Evolutionary conservation across 1,140 invertebrate species (phyloP).

Genomic region (Aphelinus atriplicis): DNA sequence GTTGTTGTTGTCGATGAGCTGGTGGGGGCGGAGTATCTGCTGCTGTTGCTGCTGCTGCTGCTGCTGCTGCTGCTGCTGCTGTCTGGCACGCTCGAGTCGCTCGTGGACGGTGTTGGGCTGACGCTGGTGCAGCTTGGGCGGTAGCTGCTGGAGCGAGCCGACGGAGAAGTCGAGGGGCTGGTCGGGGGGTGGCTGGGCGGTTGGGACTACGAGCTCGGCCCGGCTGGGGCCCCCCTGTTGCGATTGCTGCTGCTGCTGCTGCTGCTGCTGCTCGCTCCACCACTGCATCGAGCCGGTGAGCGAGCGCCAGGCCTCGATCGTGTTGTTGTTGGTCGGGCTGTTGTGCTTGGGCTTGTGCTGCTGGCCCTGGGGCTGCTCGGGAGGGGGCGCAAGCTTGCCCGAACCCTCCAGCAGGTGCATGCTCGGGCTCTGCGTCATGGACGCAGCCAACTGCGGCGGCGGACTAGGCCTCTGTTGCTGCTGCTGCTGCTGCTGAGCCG

Average conservation of each 20-base stretch:
- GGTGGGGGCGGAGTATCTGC: conserved; percentile 52
- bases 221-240: conserved; percentile 44
- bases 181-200: conserved; percentile 55
- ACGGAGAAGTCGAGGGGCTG: conserved; percentile 65
- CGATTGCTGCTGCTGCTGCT: conserved; percentile 14
- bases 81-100: neutral
- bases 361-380: conserved; percentile 53
- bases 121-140: conserved; percentile 47
- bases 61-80: conserved; percentile 12
- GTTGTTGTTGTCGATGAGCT: conserved; percentile 62
- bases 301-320: conserved; percentile 62
- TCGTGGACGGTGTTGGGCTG: conserved; percentile 16
- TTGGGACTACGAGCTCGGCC: conserved; percentile 43
- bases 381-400: conserved; percentile 56
- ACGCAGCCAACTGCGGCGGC: conserved; percentile 50
- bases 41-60: conserved; percentile 37
- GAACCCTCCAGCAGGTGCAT: conserved; percentile 63
- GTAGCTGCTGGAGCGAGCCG: conserved; percentile 60
- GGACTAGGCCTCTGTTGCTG: conserved; percentile 47
- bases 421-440: conserved; percentile 64
- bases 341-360: conserved; percentile 56
- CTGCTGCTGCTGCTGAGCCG: conserved; percentile 46
- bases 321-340: conserved; percentile 65
- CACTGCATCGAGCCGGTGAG: conserved; percentile 60
- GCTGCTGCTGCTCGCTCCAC: conserved; percentile 52